Percentiles rank a stretch among this genome's conserved stretches.
Conservation (phyloP, 2,113 vertebrate genomes). For the Siniperca knerii region DNA sequence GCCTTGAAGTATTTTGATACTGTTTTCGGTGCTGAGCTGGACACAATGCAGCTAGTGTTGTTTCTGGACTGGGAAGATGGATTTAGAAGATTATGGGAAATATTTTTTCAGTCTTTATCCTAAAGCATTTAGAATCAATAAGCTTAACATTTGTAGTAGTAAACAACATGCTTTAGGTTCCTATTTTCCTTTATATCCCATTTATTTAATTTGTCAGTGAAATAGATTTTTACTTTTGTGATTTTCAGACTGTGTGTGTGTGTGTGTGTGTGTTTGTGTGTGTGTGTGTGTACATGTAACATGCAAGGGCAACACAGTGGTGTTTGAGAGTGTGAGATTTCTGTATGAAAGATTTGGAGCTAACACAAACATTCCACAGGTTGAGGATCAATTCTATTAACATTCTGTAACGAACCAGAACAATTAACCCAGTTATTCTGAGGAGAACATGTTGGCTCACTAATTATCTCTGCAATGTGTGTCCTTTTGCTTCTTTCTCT, state of each 20-base stretch:
- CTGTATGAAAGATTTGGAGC: constrained; percentile 32
- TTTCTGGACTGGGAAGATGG: constrained; percentile 53
- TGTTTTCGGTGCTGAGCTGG: constrained; percentile 29
- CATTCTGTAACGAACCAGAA: constrained; percentile 62
- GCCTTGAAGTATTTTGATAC: constrained; percentile 22
- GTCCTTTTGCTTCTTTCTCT: constrained; percentile 38
- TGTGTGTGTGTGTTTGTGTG: neutral
- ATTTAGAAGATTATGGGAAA: constrained; percentile 71
- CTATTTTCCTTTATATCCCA: neutral
- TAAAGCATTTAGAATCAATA: constrained; percentile 47
- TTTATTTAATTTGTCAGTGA: neutral
- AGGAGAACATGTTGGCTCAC: constrained; percentile 59
- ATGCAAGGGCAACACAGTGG: neutral
- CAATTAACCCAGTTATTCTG: constrained; percentile 69
- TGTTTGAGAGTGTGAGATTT: constrained; percentile 12
- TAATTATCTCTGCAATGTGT: constrained; percentile 60
- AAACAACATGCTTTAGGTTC: constrained; percentile 50
- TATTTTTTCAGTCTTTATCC: constrained; percentile 67
- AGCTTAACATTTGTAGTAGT: constrained; percentile 36
- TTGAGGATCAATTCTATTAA: constrained; percentile 65
- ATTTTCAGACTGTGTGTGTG: neutral
- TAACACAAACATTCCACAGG: constrained; percentile 65
- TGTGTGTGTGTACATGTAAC: neutral
- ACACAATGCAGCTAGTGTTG: constrained; percentile 68
- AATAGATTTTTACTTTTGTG: neutral